phyloP scores from a whole-genome alignment of 2,888 invertebrate genomes.

The Lymantria dispar region DNA sequence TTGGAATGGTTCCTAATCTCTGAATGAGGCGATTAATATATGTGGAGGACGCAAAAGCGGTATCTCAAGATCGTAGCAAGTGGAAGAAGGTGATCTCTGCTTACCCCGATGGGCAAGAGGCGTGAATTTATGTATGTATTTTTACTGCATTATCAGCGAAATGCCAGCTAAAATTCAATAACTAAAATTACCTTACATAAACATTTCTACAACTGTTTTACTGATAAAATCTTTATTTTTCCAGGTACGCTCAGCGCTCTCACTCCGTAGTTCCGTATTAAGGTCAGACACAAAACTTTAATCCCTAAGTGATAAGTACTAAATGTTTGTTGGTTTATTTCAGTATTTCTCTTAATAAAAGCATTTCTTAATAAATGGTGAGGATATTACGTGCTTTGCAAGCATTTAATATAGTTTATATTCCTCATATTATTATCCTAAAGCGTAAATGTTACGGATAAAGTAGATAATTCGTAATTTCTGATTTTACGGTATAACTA shows the following conservation, averaged over 20 bases:
- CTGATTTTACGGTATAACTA: no score
- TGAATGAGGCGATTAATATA: no score
- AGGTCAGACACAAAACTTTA: constrained; percentile 12
- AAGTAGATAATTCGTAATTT: background rate
- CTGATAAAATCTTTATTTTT: constrained; percentile 13
- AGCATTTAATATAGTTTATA: constrained; percentile 4
- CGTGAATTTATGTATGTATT: no score
- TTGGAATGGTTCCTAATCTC: no score
- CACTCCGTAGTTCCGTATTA: constrained; percentile 5
- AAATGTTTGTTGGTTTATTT: background rate
- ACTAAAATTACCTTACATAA: background rate
- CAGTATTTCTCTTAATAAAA: background rate
- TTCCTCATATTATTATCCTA: background rate
- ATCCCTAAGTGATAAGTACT: background rate
- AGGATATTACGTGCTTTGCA: constrained; percentile 3
- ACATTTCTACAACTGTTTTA: background rate
- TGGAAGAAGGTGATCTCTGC: no score
- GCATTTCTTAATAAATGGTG: constrained; percentile 2
- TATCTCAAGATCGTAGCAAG: no score
- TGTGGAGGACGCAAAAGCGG: no score
- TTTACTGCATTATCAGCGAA: no score
- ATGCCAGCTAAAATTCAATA: background rate
- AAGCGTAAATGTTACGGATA: constrained; percentile 6
- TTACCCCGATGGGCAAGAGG: no score
- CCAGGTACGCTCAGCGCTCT: constrained; percentile 18